These are phyloP conservation scores for Tortricodes alternella DNA, from an alignment of 2,888 invertebrate species.

Conservation along the genomic window DNA sequence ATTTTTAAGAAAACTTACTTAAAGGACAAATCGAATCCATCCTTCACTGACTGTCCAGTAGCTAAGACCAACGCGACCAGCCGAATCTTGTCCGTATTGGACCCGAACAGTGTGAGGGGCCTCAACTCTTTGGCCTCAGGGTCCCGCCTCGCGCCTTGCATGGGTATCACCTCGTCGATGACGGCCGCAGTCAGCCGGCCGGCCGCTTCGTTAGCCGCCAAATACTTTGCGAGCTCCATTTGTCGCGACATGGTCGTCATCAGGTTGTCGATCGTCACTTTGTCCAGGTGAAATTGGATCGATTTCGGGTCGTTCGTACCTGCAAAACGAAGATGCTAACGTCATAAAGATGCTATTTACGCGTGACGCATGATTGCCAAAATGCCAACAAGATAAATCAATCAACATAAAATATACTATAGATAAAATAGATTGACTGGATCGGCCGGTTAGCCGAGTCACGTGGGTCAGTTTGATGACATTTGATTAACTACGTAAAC, in stretches of 20 bases:
- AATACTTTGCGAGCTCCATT: conserved; percentile 89
- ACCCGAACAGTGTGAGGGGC: conserved; percentile 89
- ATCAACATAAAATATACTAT: too few relatives aligned
- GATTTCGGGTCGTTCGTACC: conserved; percentile 77
- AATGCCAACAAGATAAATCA: too few relatives aligned
- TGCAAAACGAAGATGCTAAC: conserved; percentile 43
- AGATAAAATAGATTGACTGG: too few relatives aligned
- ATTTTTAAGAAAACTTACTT: conserved; percentile 76
- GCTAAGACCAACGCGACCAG: conserved; percentile 86
- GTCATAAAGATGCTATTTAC: too few relatives aligned
- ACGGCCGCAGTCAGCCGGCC: conserved; percentile 70
- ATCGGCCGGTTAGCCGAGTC: too few relatives aligned
- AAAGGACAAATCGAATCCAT: conserved; percentile 87
- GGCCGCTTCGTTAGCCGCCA: conserved; percentile 84
- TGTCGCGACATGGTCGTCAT: conserved; percentile 91
- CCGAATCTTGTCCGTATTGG: conserved; percentile 85
- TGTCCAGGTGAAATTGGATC: conserved; percentile 87
- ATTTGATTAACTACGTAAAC: too few relatives aligned
- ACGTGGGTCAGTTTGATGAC: too few relatives aligned
- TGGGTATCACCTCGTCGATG: conserved; percentile 61
- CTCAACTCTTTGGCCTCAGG: conserved; percentile 50
- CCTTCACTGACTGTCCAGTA: conserved; percentile 86
- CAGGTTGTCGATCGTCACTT: conserved; percentile 88
- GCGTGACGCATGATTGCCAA: too few relatives aligned
- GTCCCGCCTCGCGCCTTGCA: conserved; percentile 44